phyloP scores from a whole-genome alignment of 2,888 invertebrate species.

The Drosophila bunnanda region DNA sequence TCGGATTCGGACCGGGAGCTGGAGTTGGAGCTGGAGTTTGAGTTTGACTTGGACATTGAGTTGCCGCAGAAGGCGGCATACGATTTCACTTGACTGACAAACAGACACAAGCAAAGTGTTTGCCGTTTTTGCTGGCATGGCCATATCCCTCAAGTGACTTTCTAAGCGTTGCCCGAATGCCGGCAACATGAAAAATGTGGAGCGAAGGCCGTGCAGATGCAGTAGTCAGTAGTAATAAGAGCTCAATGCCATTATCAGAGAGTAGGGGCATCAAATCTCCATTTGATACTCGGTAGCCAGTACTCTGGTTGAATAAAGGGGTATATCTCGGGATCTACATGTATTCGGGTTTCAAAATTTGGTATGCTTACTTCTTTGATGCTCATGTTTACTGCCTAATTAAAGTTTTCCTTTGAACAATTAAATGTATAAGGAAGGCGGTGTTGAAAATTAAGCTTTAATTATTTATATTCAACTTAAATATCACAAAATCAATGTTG shows the following conservation, averaged over 20 bases:
- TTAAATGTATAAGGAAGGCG: neutral
- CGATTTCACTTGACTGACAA: slow-evolving; percentile 74
- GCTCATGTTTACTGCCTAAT: too few relatives aligned
- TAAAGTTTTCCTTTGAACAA: accelerated
- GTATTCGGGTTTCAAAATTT: neutral
- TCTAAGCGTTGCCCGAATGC: slow-evolving; percentile 59
- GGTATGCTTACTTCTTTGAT: neutral
- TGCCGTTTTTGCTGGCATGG: slow-evolving; percentile 35
- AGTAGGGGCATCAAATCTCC: slow-evolving; percentile 46
- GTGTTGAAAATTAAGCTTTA: too few relatives aligned
- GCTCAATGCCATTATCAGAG: slow-evolving; percentile 39
- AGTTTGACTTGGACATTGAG: slow-evolving; percentile 15
- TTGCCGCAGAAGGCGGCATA: slow-evolving; percentile 51
- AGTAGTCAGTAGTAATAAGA: slow-evolving; percentile 31
- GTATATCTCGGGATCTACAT: neutral
- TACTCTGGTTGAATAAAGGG: neutral
- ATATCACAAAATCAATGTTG: too few relatives aligned
- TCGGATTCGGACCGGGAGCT: slow-evolving; percentile 6
- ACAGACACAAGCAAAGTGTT: slow-evolving; percentile 56
- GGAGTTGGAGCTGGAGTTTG: slow-evolving; percentile 9
- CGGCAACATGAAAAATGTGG: slow-evolving; percentile 75
- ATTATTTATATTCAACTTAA: too few relatives aligned
- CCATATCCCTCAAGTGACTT: slow-evolving; percentile 66
- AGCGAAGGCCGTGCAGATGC: slow-evolving; percentile 49
- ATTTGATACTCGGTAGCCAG: slow-evolving; percentile 35